Base-by-base conservation (phyloP, 2,888 invertebrate genomes). In the Amorpha juglandis region DNA sequence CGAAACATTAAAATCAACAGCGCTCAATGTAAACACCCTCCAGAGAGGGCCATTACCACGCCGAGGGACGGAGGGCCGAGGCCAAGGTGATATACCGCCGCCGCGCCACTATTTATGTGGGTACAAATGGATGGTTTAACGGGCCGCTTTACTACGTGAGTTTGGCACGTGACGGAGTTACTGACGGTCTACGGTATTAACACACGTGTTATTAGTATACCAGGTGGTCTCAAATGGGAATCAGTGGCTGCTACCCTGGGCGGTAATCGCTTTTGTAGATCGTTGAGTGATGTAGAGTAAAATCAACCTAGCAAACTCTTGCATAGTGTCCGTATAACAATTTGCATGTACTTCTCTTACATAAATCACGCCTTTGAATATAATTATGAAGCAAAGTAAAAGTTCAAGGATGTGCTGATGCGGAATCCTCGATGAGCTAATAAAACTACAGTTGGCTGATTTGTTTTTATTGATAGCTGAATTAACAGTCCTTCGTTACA, bases 61-160 rank as follows among this genome's bases (percentile, higher is more conserved):
- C 47, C n/a, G 45, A 14, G 53, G 64, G 63, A 27, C 52, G 27
- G 45, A 19, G 50, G 62, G 58, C 21, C 62, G n/a, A 62, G 12
- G 50, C 19, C 50, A 21, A 58, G 62, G 55, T 55, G 65, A 66
- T 66, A 50, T 62, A 66, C 58, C 62, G 62, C 27, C 16, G 52
- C 51, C 33, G 42, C 38, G 42, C 62, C 48, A 51, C 62, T 66
- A 66, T 66, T 66, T 66, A 66, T 62, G 62, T 52, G 62, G 65
- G 53, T 64, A 47, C 64, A 55, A 64, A 64, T 64, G 53, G 64
- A 55, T 64, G 64, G 53, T 55, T 64, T 64, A 64, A 47, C 47
- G 64, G 53, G 45, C 64, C 64, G 64, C 33, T 64, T 64, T 64
- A 64, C 64, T 16, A 58, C 58, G 58, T 38, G 19, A 38, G 58